Conservation (phyloP, 2,113 vertebrate species). For the Ctenomys sociabilis region DNA sequence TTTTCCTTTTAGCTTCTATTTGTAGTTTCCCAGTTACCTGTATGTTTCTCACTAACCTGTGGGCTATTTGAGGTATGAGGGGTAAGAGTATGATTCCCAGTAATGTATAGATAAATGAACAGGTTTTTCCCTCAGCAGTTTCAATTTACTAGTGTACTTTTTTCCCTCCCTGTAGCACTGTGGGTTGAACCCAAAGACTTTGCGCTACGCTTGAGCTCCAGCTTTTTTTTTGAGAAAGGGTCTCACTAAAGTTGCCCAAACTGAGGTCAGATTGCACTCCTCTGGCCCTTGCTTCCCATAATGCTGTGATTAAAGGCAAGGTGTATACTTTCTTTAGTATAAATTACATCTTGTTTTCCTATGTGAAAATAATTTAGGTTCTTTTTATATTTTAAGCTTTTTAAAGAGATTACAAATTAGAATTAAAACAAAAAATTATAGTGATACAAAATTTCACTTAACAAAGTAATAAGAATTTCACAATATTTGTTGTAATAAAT, state of each 20-base stretch:
- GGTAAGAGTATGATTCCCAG: constrained; percentile 33
- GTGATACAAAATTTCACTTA: no score
- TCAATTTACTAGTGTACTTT: not conserved
- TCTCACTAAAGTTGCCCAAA: not conserved
- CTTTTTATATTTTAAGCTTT: not conserved
- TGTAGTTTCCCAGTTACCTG: not conserved
- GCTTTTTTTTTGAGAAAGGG: not conserved
- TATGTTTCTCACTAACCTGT: not conserved
- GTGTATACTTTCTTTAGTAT: not conserved
- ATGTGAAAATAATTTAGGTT: constrained; percentile 47
- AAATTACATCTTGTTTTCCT: constrained; percentile 38
- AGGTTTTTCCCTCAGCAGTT: not conserved
- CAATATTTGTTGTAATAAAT: no score
- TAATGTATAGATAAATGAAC: not conserved
- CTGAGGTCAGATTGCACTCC: not conserved
- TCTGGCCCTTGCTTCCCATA: not conserved
- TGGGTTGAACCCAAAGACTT: not conserved
- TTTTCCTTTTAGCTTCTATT: constrained; percentile 8
- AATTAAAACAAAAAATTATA: no score
- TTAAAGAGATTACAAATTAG: no score
- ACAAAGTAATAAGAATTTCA: no score
- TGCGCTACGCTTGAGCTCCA: not conserved
- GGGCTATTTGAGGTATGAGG: not conserved
- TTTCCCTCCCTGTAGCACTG: not conserved
- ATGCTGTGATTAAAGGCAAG: not conserved